Percentiles rank a stretch among this genome's conserved stretches.
phyloP scores from a whole-genome alignment of 2,113 vertebrate genomes.

The Hepsetus odoe region DNA sequence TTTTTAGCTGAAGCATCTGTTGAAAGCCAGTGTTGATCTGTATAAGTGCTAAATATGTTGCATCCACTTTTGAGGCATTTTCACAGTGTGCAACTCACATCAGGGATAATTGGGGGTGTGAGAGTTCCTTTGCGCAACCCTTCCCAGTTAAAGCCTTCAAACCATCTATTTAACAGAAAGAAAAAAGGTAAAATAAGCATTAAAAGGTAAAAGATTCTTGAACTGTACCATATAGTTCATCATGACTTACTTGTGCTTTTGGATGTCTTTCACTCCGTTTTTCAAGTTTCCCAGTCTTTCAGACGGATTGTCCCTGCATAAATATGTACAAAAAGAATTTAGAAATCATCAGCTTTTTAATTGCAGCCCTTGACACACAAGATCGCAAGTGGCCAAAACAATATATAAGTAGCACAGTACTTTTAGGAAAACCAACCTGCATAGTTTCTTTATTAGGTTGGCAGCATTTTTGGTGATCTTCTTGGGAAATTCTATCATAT shows the following conservation, averaged over 20 bases:
- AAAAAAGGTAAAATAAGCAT: conserved; percentile 7
- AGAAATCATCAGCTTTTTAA: background rate
- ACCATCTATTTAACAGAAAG: conserved; percentile 82
- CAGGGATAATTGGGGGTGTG: conserved; percentile 91
- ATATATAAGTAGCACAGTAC: background rate
- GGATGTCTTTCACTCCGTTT: conserved; percentile 96
- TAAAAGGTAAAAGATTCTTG: background rate
- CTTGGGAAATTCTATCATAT: conserved; percentile 99
- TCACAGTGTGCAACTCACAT: conserved; percentile 78
- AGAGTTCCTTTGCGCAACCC: conserved; percentile 93
- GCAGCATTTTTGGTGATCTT: conserved; percentile 97
- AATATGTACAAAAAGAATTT: background rate
- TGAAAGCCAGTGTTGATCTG: background rate
- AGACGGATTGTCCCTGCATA: conserved; percentile 90
- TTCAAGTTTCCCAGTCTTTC: conserved; percentile 97
- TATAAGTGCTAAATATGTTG: background rate
- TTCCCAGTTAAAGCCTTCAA: conserved; percentile 99
- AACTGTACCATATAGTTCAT: background rate
- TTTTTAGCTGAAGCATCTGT: too few species aligned
- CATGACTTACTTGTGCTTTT: conserved; percentile 95
- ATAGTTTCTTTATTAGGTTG: conserved; percentile 98
- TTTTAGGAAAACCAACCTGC: conserved; percentile 80
- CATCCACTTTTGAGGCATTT: background rate
- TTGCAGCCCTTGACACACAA: too few species aligned
- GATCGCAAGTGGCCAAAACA: background rate